phyloP scores from a whole-genome alignment of 2,113 vertebrate genomes.

The Pterocles gutturalis region DNA sequence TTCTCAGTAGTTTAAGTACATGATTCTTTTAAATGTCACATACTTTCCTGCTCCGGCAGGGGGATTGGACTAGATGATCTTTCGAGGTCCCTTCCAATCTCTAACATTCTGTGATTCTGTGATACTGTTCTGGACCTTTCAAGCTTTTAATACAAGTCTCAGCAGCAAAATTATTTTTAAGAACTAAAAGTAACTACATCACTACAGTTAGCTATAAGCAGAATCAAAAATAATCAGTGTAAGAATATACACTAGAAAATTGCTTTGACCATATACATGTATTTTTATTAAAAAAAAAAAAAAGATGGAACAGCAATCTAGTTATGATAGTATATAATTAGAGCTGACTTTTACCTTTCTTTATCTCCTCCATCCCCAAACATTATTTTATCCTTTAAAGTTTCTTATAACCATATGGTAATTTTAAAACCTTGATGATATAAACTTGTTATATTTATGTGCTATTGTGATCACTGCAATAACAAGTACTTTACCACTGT shows the following conservation, averaged over 20 bases:
- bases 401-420: background rate
- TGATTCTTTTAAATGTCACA: conserved; percentile 18
- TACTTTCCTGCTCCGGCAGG: too few relatives aligned
- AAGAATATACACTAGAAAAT: background rate
- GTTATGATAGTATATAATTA: background rate
- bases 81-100: too few relatives aligned
- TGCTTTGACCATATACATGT: background rate
- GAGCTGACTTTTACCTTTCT: background rate
- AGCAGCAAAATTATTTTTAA: background rate
- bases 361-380: background rate
- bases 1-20: background rate
- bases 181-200: background rate
- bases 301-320: background rate
- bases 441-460: background rate
- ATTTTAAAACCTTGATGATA: background rate
- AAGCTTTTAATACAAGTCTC: background rate
- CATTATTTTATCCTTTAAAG: background rate
- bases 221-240: background rate
- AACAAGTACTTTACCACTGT: background rate
- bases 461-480: background rate
- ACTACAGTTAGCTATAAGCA: background rate
- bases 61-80: too few relatives aligned
- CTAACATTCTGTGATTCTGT: too few relatives aligned
- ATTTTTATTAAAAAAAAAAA: background rate
- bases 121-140: background rate